Percentiles rank a stretch among this genome's conserved stretches.
phyloP scores from a whole-genome alignment of 2,888 invertebrate genomes.

The Axea sp. region DNA sequence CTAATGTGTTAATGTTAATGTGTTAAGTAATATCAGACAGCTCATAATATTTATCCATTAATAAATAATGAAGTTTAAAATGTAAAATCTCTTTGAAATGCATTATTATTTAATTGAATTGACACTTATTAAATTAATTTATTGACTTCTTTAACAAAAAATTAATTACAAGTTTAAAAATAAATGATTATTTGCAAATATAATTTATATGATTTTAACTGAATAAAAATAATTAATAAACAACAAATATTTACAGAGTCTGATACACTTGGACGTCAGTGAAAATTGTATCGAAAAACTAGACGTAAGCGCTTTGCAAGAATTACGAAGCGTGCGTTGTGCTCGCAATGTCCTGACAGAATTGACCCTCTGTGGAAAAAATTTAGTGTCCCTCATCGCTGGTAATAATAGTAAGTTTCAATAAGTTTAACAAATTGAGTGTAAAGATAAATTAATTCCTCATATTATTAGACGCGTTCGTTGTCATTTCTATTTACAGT shows the following conservation, averaged over 20 bases:
- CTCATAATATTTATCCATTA: too few species aligned
- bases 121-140: too few species aligned
- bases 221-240: too few species aligned
- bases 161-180: too few species aligned
- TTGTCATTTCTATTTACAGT: conserved; percentile 10
- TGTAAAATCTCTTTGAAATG: too few species aligned
- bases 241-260: conserved; percentile 86
- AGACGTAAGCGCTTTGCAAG: conserved; percentile 89
- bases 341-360: conserved; percentile 88
- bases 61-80: too few species aligned
- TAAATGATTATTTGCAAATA: too few species aligned
- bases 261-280: conserved; percentile 90
- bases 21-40: too few species aligned
- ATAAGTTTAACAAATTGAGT: conserved; percentile 9
- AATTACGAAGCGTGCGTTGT: conserved; percentile 88
- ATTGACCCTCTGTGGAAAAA: conserved; percentile 87
- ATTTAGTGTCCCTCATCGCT: conserved; percentile 86
- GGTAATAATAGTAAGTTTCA: conserved; percentile 88
- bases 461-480: conserved; percentile 9
- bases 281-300: conserved; percentile 91
- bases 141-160: too few species aligned
- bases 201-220: too few species aligned
- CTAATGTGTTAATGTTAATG: not conserved
- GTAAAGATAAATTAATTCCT: conserved; percentile 24
- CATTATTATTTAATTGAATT: too few species aligned